phyloP scores from a whole-genome alignment of 2,113 vertebrate species.

The Pluvialis apricaria region DNA sequence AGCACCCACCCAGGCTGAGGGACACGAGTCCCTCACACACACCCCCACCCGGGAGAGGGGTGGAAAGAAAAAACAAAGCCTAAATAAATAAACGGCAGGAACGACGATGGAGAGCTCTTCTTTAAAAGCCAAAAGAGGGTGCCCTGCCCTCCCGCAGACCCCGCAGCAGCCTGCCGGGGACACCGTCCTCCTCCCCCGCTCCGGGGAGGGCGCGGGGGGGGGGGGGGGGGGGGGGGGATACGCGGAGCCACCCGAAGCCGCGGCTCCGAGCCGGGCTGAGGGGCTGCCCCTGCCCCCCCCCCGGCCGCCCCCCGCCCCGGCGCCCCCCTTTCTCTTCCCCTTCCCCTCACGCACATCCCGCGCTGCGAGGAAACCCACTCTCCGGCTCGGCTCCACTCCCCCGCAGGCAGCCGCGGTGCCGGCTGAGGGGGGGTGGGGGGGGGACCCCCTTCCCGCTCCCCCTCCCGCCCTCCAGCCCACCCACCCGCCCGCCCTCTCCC shows the following conservation, averaged over 20 bases:
- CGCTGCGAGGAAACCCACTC: too few relatives aligned
- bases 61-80: neutral
- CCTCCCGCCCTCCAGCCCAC: too few relatives aligned
- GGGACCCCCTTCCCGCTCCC: too few relatives aligned
- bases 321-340: too few relatives aligned
- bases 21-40: neutral
- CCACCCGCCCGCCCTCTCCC: too few relatives aligned
- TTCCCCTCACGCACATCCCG: too few relatives aligned
- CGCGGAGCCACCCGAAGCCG: neutral
- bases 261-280: neutral
- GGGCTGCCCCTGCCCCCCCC: neutral
- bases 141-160: neutral
- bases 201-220: too few relatives aligned
- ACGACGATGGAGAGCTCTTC: neutral
- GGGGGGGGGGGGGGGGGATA: neutral
- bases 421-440: too few relatives aligned
- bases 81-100: neutral
- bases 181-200: neutral
- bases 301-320: neutral
- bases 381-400: too few relatives aligned
- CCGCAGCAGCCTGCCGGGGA: neutral
- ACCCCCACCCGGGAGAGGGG: neutral
- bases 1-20: constrained; percentile 3
- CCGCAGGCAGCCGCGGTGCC: too few relatives aligned
- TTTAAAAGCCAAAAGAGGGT: neutral